Evolutionary conservation across 1,140 invertebrate species (phyloP).

Genomic region (Anoplolepis gracilipes): DNA sequence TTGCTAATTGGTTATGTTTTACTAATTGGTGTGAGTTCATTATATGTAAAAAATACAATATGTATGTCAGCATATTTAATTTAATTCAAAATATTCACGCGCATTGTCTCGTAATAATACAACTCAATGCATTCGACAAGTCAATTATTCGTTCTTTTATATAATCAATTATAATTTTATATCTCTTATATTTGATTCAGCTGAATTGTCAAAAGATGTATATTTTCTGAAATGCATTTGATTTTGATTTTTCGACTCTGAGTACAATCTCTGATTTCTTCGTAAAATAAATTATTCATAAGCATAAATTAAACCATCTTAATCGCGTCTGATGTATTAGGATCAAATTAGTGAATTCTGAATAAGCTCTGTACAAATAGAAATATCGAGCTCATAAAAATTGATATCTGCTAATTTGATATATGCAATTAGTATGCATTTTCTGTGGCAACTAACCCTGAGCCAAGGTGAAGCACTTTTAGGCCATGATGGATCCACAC

Average conservation of each 20-base stretch:
- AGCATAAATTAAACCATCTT: slow-evolving; percentile 38
- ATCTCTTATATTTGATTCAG: not conserved
- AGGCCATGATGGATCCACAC: slow-evolving; percentile 77
- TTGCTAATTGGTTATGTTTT: not conserved
- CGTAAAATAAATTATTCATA: slow-evolving; percentile 55
- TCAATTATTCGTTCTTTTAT: slow-evolving; percentile 8
- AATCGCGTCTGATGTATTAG: slow-evolving; percentile 38
- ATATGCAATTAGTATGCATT: slow-evolving; percentile 43
- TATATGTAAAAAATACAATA: not conserved
- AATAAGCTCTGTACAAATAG: not conserved
- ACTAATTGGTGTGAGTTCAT: not conserved
- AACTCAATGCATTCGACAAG: not conserved
- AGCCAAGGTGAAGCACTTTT: slow-evolving; percentile 77
- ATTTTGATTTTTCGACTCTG: slow-evolving; percentile 38
- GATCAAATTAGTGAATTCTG: slow-evolving; percentile 34
- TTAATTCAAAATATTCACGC: not conserved
- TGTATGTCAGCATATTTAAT: not conserved
- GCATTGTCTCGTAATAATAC: not conserved
- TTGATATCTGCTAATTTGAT: slow-evolving; percentile 39
- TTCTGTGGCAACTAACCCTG: slow-evolving; percentile 69
- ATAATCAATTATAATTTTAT: slow-evolving; percentile 25
- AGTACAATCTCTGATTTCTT: slow-evolving; percentile 43
- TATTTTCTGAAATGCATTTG: slow-evolving; percentile 25
- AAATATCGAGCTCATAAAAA: slow-evolving; percentile 33
- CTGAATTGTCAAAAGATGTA: not conserved